Percentiles rank a stretch among this genome's conserved stretches.
Evolutionary conservation across 2,113 vertebrate genomes (phyloP).

Genomic region (Plectropomus leopardus): DNA sequence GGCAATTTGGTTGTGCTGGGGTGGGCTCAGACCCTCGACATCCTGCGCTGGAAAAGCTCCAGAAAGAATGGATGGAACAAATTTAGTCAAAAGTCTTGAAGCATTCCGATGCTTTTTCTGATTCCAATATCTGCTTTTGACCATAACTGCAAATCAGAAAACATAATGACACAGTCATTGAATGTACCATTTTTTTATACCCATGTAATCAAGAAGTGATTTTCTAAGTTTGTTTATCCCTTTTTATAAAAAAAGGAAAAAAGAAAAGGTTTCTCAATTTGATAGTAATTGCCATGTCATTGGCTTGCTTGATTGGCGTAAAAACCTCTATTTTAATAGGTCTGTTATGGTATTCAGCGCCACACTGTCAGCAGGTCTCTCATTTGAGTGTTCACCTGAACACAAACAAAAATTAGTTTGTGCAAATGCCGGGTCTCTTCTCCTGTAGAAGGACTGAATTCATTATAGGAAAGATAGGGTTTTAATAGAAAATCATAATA

Average conservation of each 20-base stretch:
- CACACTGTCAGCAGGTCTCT: constrained; percentile 21
- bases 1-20: too few species aligned
- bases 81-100: neutral
- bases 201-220: neutral
- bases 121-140: neutral
- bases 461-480: constrained; percentile 66
- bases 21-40: too few species aligned
- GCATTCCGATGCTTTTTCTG: neutral
- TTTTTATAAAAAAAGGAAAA: too few species aligned
- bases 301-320: constrained; percentile 16
- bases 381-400: constrained; percentile 61
- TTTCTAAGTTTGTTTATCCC: neutral
- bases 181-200: neutral
- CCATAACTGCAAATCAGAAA: neutral
- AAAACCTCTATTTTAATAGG: constrained; percentile 12
- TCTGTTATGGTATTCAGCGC: constrained; percentile 17
- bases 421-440: constrained; percentile 26
- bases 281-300: constrained; percentile 19
- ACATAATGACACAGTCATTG: neutral
- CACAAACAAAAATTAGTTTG: constrained; percentile 66
- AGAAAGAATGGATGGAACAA: neutral
- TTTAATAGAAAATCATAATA: constrained; percentile 79
- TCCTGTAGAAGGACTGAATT: constrained; percentile 51
- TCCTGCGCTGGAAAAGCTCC: too few species aligned
- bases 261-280: neutral